A percentile compares a stretch with the other conserved stretches of the same genome.
phyloP scores from a whole-genome alignment of 1,140 invertebrate genomes.

The Drosophila lacteicornis region DNA sequence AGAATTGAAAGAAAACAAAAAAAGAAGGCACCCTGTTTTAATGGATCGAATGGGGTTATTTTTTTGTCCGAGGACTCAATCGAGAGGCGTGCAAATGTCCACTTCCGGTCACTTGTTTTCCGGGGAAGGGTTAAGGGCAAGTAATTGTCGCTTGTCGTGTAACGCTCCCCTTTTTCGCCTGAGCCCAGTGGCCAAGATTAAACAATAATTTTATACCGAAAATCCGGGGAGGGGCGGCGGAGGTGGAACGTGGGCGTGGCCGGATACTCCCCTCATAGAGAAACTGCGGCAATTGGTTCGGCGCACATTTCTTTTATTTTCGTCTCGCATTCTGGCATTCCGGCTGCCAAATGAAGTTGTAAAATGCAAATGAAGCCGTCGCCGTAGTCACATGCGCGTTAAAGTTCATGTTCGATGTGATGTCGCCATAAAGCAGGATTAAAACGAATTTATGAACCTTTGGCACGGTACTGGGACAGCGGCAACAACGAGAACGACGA shows the following conservation, averaged over 20 bases:
- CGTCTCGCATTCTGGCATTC: conserved; percentile 58
- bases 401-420: conserved; percentile 83
- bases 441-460: conserved; percentile 83
- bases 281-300: conserved; percentile 68
- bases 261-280: not conserved
- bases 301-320: conserved; percentile 69
- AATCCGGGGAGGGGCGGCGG: no score
- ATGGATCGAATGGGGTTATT: conserved; percentile 29
- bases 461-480: conserved; percentile 63
- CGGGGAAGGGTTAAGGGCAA: conserved; percentile 12
- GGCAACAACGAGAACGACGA: conserved; percentile 49
- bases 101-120: conserved; percentile 44
- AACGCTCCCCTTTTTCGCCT: conserved; percentile 17
- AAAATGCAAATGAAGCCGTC: conserved; percentile 80
- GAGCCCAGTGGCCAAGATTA: conserved; percentile 59
- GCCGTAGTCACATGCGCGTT: conserved; percentile 70
- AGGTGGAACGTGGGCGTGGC: conserved; percentile 6
- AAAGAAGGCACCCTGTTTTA: conserved; percentile 34
- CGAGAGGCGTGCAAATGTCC: conserved; percentile 69
- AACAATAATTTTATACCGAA: conserved; percentile 65
- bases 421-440: conserved; percentile 82
- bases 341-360: conserved; percentile 76
- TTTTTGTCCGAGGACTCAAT: conserved; percentile 39
- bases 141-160: conserved; percentile 70
- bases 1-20: conserved; percentile 72